Percentiles rank a stretch among this genome's conserved stretches.
These are phyloP conservation scores for Oncorhynchus tshawytscha DNA, from an alignment of 2,113 vertebrate species.

Conservation along the genomic window DNA sequence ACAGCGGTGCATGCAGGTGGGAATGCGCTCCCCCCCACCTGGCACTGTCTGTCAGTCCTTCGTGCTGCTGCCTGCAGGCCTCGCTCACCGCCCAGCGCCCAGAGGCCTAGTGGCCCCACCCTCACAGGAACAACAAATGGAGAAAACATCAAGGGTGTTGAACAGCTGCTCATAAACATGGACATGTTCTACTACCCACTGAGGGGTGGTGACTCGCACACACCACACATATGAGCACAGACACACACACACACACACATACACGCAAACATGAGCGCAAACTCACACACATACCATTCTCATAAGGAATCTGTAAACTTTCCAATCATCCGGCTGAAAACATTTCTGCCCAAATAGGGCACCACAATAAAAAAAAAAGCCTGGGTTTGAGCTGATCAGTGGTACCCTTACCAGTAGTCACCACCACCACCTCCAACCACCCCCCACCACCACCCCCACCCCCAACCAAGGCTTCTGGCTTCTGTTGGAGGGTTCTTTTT, in stretches of 20 bases:
- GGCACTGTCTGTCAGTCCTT: constrained; percentile 70
- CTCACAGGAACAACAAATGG: constrained; percentile 73
- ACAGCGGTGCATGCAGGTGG: constrained; percentile 67
- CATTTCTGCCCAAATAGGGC: constrained; percentile 43
- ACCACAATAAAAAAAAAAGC: constrained; percentile 42
- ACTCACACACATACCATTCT: constrained; percentile 23
- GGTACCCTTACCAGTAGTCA: neutral
- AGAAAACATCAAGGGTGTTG: constrained; percentile 75
- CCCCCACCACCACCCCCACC: neutral
- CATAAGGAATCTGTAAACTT: constrained; percentile 63
- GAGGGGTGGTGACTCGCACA: constrained; percentile 58
- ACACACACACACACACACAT: too few relatives aligned
- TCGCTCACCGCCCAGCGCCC: constrained; percentile 23
- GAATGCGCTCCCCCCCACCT: constrained; percentile 60
- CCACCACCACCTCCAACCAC: too few relatives aligned
- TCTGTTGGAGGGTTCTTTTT: neutral
- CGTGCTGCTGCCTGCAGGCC: neutral
- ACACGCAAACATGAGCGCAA: constrained; percentile 1
- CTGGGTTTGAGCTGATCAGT: constrained; percentile 61
- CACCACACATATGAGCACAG: neutral
- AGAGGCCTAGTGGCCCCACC: constrained; percentile 21
- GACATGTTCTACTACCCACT: constrained; percentile 63
- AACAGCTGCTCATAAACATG: constrained; percentile 82
- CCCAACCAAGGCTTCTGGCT: constrained; percentile 9
- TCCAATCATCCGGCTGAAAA: constrained; percentile 61